Evolutionary conservation across 2,797 vertebrate species (phyloP).

Genomic region (Poeciliopsis paucimaculata): DNA sequence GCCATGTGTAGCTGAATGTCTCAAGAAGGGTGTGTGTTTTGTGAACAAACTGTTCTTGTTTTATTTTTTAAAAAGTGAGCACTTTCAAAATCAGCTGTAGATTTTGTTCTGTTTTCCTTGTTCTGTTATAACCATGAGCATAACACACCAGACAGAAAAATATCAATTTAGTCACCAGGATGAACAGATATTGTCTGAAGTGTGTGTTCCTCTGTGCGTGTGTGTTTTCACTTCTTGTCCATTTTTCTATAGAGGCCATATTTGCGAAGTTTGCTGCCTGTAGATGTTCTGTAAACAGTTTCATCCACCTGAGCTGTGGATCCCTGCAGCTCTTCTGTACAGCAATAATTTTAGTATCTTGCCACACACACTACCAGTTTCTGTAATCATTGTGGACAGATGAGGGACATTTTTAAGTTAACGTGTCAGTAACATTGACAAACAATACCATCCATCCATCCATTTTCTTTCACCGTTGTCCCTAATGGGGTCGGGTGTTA

Average conservation of each 20-base stretch:
- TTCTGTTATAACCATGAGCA: neutral
- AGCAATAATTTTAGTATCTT: neutral
- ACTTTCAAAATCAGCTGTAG: conserved; percentile 28
- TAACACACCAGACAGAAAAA: neutral
- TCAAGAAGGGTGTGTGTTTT: conserved; percentile 48
- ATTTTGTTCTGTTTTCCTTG: neutral
- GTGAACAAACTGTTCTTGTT: conserved; percentile 37
- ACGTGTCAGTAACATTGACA: too few species aligned
- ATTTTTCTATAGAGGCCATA: too few species aligned
- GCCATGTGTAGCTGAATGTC: conserved; percentile 17
- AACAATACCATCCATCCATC: too few species aligned
- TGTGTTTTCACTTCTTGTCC: neutral
- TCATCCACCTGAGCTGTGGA: too few species aligned
- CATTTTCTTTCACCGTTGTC: too few species aligned
- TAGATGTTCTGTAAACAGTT: too few species aligned
- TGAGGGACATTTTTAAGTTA: neutral
- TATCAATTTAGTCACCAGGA: neutral
- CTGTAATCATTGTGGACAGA: neutral
- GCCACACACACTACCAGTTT: neutral
- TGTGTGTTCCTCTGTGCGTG: neutral
- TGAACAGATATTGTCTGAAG: conserved; percentile 10
- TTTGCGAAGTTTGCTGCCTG: too few species aligned
- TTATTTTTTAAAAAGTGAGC: conserved; percentile 17
- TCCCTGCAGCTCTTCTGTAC: neutral
- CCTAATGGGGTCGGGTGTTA: too few species aligned